Base-by-base conservation (phyloP, 2,113 vertebrate species). In the Calonectris borealis region DNA sequence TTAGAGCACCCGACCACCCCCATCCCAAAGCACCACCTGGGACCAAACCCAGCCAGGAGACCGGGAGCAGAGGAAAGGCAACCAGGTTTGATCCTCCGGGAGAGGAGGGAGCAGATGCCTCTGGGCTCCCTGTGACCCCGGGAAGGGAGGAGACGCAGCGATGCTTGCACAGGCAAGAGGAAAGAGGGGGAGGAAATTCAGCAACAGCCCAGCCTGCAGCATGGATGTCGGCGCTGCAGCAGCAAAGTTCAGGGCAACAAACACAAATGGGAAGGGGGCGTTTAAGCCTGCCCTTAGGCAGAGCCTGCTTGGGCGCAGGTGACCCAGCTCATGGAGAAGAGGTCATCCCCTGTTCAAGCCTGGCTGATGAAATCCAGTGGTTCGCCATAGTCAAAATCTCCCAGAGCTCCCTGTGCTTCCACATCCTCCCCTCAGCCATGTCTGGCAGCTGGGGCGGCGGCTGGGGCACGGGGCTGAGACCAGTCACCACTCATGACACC, bases 361-460 rank as follows among this genome's bases (percentile, higher is more conserved):
- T 2, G 3, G 13, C 27, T 40, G 29, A 26, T 34, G 29, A 51
- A 52, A 40, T 34, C 21, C 36, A 40, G 29, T 2, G 2, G 46
- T 7, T 64, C 16, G 13, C n/a, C 44, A 38, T 20, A 62, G 44
- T 20, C 44, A 16, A 36, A 60, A 61, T 16, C 73, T 31, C 55
- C 19, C 2, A 0, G 24, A 46, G 10, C 24, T n/a, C 32, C 54
- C 32, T 10, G 6, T 36, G 11, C n/a, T 21, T 8, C 75, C 11
- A 5, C 17, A 16, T 40, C 40, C 36, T 38, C 36, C 36, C 36
- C 36, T 38, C 36, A 38, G 36, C 36, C 36, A 38, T 38, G 36
- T 38, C 36, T 38, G 36, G 36, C 36, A 38, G 36, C 36, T 38
- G 36, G 36, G 36, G 36, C 36, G 36, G 36, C 36, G 36, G 36